phyloP scores from a whole-genome alignment of 2,113 vertebrate species.

The Salvator merianae region DNA sequence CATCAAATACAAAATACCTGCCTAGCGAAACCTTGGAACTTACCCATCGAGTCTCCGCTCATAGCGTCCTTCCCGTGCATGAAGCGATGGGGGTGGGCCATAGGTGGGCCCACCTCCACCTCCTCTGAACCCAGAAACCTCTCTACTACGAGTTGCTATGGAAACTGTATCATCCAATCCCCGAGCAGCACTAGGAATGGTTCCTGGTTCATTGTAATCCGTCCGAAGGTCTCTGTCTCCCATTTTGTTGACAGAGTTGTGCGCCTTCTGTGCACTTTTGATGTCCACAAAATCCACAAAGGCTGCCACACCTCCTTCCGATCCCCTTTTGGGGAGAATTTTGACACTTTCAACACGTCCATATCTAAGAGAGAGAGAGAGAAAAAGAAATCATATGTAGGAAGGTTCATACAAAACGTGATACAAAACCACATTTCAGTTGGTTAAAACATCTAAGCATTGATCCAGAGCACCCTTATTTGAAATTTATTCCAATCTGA shows the following conservation, averaged over 20 bases:
- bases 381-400: constrained; percentile 34
- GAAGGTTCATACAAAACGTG: constrained; percentile 21
- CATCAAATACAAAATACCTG: constrained; percentile 89
- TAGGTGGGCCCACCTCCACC: constrained; percentile 95
- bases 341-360: constrained; percentile 99
- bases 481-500: neutral
- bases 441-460: neutral
- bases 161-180: constrained; percentile 98
- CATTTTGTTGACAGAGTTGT: constrained; percentile 99
- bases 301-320: constrained; percentile 96
- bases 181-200: constrained; percentile 96
- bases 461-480: neutral
- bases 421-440: accelerated
- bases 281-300: constrained; percentile 99
- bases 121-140: constrained; percentile 99
- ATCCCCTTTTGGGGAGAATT: constrained; percentile 97
- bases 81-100: constrained; percentile 94
- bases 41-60: constrained; percentile 94
- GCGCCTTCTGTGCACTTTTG: constrained; percentile 99
- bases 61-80: constrained; percentile 99
- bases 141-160: constrained; percentile 96
- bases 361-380: constrained; percentile 84
- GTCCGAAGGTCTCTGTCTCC: constrained; percentile 98
- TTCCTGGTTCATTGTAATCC: constrained; percentile 99
- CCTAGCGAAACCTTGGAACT: constrained; percentile 89